Base-by-base conservation (phyloP, 92 coral and sea anemone genomes). In the Heteractis magnifica region DNA sequence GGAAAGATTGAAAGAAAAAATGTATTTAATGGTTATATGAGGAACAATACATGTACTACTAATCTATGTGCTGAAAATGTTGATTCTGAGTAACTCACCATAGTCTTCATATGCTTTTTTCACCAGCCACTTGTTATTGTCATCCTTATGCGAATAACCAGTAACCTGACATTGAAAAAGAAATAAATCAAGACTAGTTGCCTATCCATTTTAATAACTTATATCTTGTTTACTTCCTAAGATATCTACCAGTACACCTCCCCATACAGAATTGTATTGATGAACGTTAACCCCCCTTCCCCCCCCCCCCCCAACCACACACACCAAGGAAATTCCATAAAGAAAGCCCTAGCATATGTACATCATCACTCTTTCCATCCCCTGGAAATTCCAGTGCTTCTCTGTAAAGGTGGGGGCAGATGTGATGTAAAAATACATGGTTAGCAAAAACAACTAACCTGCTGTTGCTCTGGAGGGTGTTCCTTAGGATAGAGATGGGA, bases 401-500 rank as follows among this genome's bases (percentile, higher is more conserved):
- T 34, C 3, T 34, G 44, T 34, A 34, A 1, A 34, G 44, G 44
- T 34, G 3, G 3, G 34, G 44, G 3, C 59, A 1, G 10, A 13
- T 55, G 14, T 0, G 14, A 55, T 16, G 14, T 10, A 15, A 71
- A 34, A 16, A 41, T 10, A 77, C 49, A 8, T 11, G 15, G 56
- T 13, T 10, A 8, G 23, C 14, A 41, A 56, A 16, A 21, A 1
- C 8, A 53, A 16, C 52, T 59, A 78, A 93, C 98, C 95, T 93
- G 98, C 52, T 97, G 99, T 65, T 97, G 99, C 50, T 90, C 97
- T 48, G 99, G 98, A 5, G 93, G 91, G 18, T 90, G 97, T 75
- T 97, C 99, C 77, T 97, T 95, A 10, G 99, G 99, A 85, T 97
- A 97, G 75, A 97, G 82, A 60, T 97, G 99, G 52, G 90, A 78